These are phyloP conservation scores for Onychostruthus taczanowskii DNA, from an alignment of 2,113 vertebrate genomes.

Conservation along the genomic window DNA sequence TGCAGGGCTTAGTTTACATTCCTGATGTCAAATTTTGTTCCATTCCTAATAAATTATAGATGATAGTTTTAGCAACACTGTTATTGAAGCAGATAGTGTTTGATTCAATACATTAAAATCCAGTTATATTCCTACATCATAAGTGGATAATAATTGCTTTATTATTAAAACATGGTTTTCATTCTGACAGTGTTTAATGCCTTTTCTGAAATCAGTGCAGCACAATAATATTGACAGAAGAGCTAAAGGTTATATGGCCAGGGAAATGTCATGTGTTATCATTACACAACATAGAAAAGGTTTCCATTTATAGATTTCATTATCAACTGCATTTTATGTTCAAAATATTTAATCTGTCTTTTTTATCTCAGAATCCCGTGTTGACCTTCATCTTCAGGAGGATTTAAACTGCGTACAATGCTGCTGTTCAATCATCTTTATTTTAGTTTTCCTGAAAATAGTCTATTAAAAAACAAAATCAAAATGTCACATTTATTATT, in stretches of 20 bases:
- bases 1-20: background rate
- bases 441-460: conserved; percentile 29
- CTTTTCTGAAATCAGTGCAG: conserved; percentile 11
- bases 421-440: background rate
- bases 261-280: conserved; percentile 39
- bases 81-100: conserved; percentile 40
- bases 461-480: background rate
- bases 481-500: background rate
- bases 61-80: background rate
- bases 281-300: conserved; percentile 26
- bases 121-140: conserved; percentile 36
- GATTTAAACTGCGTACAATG: background rate
- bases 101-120: conserved; percentile 59
- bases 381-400: conserved; percentile 35
- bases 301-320: conserved; percentile 51
- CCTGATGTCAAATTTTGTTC: background rate
- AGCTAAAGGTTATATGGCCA: conserved; percentile 38
- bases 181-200: conserved; percentile 4
- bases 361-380: background rate
- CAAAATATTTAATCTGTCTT: conserved; percentile 34
- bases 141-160: conserved; percentile 42
- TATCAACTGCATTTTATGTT: conserved; percentile 21
- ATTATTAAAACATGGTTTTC: conserved; percentile 35
- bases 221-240: conserved; percentile 26
- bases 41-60: conserved; percentile 19